Evolutionary conservation across 2,888 invertebrate genomes (phyloP), one percentile per base, ranked within the genome.

Genomic region (Emmelina monodactyla): DNA sequence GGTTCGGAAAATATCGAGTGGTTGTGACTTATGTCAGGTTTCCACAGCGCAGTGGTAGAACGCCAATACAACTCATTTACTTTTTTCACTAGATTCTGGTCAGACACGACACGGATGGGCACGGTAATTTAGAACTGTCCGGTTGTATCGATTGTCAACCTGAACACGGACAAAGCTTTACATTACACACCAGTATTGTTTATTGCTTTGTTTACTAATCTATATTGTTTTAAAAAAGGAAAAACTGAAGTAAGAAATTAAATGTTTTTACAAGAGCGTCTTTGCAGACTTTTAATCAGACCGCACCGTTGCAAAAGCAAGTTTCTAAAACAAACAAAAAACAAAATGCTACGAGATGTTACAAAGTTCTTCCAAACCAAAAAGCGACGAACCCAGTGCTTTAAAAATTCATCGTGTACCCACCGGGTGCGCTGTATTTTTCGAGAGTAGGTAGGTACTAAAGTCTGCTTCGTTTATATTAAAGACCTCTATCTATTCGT

Each of bases 401-500:
- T 76, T 66, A 76, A 76, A 72, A 68, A 75, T 76, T 72, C 73
- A 75, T 56, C 53, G 55, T 63, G 65, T 69, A 62, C 63, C 62
- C 62, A 55, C 55, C 58, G 64, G 62, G 58, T 54, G 55, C 51
- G 66, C 64, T 72, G 68, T 72, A 72, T 71, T 75, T 76, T 76
- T 75, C 62, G 75, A 72, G 70, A 68, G 71, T n/a, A n/a, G n/a
- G n/a, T n/a, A n/a, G n/a, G n/a, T 73, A 73, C 72, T 72, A 72
- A 73, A 76, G 73, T 67, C 75, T 69, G 71, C 76, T 75, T 75
- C 75, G 76, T 76, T 75, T 76, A 75, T 76, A 76, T 76, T 76
- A 76, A 76, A 75, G 73, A 76, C 71, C 76, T 76, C 76, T 76
- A 75, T 76, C 76, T 76, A 75, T 76, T 76, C 76, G 75, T 76